A percentile compares a stretch with the other conserved stretches of the same genome.
Evolutionary conservation across 1,140 invertebrate genomes (phyloP).

Genomic region (Drosophila ficusphila): DNA sequence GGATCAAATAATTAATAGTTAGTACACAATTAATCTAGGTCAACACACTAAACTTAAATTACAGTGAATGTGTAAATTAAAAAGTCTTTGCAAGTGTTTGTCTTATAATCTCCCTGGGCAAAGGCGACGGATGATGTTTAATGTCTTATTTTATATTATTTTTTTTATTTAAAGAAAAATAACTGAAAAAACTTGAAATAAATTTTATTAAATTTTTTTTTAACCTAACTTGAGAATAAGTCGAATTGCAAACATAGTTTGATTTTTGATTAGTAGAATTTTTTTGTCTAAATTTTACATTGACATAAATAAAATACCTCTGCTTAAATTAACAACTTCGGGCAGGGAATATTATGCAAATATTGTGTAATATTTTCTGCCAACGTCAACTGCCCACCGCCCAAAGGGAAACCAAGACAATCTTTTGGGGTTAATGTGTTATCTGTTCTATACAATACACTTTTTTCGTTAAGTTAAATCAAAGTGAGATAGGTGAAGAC

Average conservation of each 20-base stretch:
- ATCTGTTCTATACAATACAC: constrained; percentile 31
- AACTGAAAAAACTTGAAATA: constrained; percentile 16
- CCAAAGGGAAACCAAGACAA: constrained; percentile 19
- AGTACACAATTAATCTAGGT: constrained; percentile 34
- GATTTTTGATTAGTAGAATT: not conserved
- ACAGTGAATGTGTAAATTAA: not conserved
- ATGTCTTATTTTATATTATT: no score
- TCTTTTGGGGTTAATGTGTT: constrained; percentile 9
- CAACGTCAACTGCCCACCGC: constrained; percentile 6
- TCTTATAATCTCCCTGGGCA: not conserved
- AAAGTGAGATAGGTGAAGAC: constrained; percentile 59
- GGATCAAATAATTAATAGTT: constrained; percentile 22
- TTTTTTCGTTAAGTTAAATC: constrained; percentile 43
- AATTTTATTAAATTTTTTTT: constrained; percentile 39
- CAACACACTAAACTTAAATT: constrained; percentile 33
- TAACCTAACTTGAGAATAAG: not conserved
- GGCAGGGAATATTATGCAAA: not conserved
- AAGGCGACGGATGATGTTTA: constrained; percentile 9
- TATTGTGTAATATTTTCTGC: not conserved
- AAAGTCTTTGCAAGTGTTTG: constrained; percentile 45
- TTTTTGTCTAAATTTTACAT: not conserved
- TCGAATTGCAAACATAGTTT: not conserved
- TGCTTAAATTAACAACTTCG: not conserved
- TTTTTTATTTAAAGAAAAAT: constrained; percentile 39
- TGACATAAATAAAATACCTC: not conserved